Evolutionary conservation across 2,797 vertebrate species (phyloP), one percentile per base, ranked within the genome.

Genomic region (Arnoldichthys spilopterus): DNA sequence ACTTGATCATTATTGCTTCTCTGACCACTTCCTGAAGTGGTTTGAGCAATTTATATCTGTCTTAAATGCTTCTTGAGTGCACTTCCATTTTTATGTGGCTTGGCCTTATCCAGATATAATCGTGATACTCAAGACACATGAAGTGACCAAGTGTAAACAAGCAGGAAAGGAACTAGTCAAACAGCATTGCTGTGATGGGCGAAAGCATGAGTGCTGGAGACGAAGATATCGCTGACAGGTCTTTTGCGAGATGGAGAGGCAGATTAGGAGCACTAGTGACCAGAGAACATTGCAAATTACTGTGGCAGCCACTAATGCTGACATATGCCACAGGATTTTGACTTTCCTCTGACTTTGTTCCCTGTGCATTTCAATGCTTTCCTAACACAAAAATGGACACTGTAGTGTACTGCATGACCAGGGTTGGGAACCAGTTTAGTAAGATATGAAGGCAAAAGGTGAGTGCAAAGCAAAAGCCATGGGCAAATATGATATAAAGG

Each of bases 111-210:
- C n/a, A n/a, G n/a, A n/a, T n/a, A n/a, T n/a, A n/a, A n/a, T n/a
- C n/a, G n/a, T n/a, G n/a, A n/a, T n/a, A n/a, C n/a, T n/a, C n/a
- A n/a, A n/a, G n/a, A n/a, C n/a, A n/a, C n/a, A n/a, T n/a, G n/a
- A n/a, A n/a, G n/a, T n/a, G n/a, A n/a, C n/a, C n/a, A n/a, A n/a
- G n/a, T n/a, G n/a, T n/a, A n/a, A n/a, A n/a, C n/a, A n/a, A n/a
- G 24, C 62, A 43, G 12, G 37, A 53, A 12, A 24, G 12, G 13
- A 80, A 82, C 81, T 30, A 45, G 78, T 67, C 20, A 13, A 32
- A 51, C 56, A 6, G 32, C 79, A 85, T 80, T 85, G 47, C 59
- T 67, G 26, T 20, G 18, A 69, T 78, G 49, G 26, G 73, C 56
- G 76, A 81, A 76, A 64, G 74, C 45, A 56, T 40, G 43, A 59